Evolutionary conservation across 2,113 vertebrate genomes (phyloP).

Genomic region (Tragulus kanchil): DNA sequence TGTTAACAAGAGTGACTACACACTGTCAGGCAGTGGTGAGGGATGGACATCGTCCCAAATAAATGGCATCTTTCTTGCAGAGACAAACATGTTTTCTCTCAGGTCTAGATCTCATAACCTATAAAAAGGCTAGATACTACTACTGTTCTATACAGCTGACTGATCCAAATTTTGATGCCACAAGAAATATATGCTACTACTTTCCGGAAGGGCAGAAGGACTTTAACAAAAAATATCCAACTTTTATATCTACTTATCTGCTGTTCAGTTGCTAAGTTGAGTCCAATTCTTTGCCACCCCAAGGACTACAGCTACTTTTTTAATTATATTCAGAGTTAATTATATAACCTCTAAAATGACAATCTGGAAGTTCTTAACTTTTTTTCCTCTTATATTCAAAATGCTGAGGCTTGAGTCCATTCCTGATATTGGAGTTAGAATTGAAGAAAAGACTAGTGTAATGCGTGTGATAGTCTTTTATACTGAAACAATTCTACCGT

Average conservation of each 20-base stretch:
- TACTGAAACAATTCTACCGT: background rate
- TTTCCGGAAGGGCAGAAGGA: slow-evolving; percentile 12
- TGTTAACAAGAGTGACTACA: background rate
- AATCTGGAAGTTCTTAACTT: background rate
- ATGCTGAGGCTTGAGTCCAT: background rate
- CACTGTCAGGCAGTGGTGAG: background rate
- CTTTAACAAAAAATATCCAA: background rate
- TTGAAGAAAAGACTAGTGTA: background rate
- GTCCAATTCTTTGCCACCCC: background rate
- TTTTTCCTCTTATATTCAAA: background rate
- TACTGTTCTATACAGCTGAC: background rate
- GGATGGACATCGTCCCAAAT: background rate
- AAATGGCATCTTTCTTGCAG: background rate
- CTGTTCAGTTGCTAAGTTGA: background rate
- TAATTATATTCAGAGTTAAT: background rate
- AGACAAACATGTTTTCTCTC: background rate
- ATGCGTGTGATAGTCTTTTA: background rate
- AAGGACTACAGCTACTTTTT: background rate
- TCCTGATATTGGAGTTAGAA: background rate
- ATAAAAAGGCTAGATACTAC: background rate
- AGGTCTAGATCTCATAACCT: background rate
- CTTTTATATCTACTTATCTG: background rate
- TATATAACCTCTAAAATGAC: background rate
- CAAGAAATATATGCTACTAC: background rate
- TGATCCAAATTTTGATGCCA: background rate